phyloP scores from a whole-genome alignment of 2,888 invertebrate species.

The Polymixis flavicincta region DNA sequence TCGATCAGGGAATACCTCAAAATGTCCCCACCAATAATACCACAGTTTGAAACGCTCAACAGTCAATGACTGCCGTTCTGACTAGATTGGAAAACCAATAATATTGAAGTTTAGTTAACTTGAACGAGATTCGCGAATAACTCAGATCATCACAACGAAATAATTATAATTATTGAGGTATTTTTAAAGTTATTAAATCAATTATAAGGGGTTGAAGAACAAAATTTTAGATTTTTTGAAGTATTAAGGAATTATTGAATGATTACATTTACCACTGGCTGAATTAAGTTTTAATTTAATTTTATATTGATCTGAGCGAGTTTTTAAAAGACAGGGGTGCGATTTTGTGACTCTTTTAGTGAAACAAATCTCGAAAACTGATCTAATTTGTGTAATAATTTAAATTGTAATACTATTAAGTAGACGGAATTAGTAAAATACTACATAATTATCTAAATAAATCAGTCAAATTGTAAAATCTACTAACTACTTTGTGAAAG shows the following conservation, averaged over 20 bases:
- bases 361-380: constrained; percentile 8
- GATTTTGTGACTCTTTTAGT: constrained; percentile 59
- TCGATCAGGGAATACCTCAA: constrained; percentile 4
- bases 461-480: constrained; percentile 51
- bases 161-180: constrained; percentile 39
- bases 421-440: constrained; percentile 51
- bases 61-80: constrained; percentile 45
- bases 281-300: neutral
- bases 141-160: constrained; percentile 64
- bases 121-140: constrained; percentile 64
- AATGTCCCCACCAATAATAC: constrained; percentile 61
- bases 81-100: constrained; percentile 53
- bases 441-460: constrained; percentile 45
- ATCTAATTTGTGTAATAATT: constrained; percentile 22
- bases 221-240: neutral
- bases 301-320: constrained; percentile 53
- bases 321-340: constrained; percentile 53
- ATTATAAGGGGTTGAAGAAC: neutral
- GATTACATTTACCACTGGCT: neutral
- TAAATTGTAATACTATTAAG: constrained; percentile 23
- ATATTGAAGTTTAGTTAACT: constrained; percentile 43
- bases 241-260: neutral
- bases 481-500: constrained; percentile 56
- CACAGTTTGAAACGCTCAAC: constrained; percentile 74
- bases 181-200: neutral